phyloP scores from a whole-genome alignment of 2,888 invertebrate genomes.

The Melanostoma mellinum region DNA sequence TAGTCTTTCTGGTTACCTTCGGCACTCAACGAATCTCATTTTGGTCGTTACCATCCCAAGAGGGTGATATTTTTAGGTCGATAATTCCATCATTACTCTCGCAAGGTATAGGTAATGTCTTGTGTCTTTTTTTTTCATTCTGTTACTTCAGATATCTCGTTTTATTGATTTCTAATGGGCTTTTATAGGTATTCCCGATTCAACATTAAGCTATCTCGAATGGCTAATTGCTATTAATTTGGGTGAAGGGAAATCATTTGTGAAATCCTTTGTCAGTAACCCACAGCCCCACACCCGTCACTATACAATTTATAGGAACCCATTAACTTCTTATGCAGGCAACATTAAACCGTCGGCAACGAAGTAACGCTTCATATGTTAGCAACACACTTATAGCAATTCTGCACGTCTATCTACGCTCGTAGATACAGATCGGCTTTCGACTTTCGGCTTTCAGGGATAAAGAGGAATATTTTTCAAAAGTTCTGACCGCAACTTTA shows the following conservation, averaged over 20 bases:
- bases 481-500: slow-evolving; percentile 55
- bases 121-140: not conserved
- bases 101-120: not conserved
- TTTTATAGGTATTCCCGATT: not conserved
- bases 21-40: slow-evolving; percentile 24
- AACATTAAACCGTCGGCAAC: not conserved
- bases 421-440: too few species aligned
- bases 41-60: slow-evolving; percentile 33
- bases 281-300: not conserved
- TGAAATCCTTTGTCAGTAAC: not conserved
- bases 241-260: slow-evolving; percentile 16
- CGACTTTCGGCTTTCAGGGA: not conserved
- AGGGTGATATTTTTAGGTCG: slow-evolving; percentile 40
- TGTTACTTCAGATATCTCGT: not conserved
- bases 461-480: slow-evolving; percentile 22
- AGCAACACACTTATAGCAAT: slow-evolving; percentile 7
- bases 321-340: slow-evolving; percentile 11
- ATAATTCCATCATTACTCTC: slow-evolving; percentile 54
- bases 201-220: slow-evolving; percentile 17
- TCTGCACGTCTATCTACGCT: not conserved
- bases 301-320: slow-evolving; percentile 19
- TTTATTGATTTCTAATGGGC: slow-evolving; percentile 33
- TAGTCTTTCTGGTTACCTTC: slow-evolving; percentile 27
- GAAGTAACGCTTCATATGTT: slow-evolving; percentile 2
- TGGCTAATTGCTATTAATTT: slow-evolving; percentile 28